Base-by-base conservation (phyloP, 2,888 invertebrate species). In the Epinotia demarniana region DNA sequence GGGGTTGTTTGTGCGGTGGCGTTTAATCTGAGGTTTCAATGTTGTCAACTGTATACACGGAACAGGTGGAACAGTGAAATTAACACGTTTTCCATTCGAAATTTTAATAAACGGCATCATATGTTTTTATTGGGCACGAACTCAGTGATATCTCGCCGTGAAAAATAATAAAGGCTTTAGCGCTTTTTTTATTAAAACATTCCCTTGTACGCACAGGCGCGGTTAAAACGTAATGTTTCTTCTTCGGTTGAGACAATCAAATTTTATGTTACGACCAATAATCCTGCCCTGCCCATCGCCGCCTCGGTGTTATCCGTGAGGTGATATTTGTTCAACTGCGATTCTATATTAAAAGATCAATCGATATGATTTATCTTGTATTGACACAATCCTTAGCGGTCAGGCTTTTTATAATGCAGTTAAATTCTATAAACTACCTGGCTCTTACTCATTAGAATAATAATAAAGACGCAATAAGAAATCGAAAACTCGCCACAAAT, bases 1-100 rank as follows among this genome's bases (percentile, higher is more conserved):
- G 83, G 85, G 85, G 81, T 82, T 80, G 82, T 78, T 75, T 77
- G 72, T 75, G 63, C 57, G 55, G 57, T 63, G 75, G 75, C 66
- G 67, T 75, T 75, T 57, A 67, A 71, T 62, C 61, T 61, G 75
- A 71, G 71, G 43, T 55, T 75, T 66, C 46, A 75, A 61, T 55
- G 66, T 71, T 57, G 69, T 49, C 60, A 39, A 66, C 19, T 18
- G 4, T 53, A 46, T 46, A 27, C 23, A 27, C 3, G 23, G 23
- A 27, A 27, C 23, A 27, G 23, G 23, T 27, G 67, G 18, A 57
- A 75, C 60, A 67, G 33, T 73, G 27, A 63, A 73, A 73, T 73
- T 68, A 69, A 73, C 73, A 68, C 62, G 55, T 55, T 55, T 57
- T 55, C 62, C 39, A 61, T 63, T 53, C 27, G 55, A 55, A 55